Evolutionary conservation across 2,888 invertebrate species (phyloP).

Genomic region (Dastarcus helophoroides): DNA sequence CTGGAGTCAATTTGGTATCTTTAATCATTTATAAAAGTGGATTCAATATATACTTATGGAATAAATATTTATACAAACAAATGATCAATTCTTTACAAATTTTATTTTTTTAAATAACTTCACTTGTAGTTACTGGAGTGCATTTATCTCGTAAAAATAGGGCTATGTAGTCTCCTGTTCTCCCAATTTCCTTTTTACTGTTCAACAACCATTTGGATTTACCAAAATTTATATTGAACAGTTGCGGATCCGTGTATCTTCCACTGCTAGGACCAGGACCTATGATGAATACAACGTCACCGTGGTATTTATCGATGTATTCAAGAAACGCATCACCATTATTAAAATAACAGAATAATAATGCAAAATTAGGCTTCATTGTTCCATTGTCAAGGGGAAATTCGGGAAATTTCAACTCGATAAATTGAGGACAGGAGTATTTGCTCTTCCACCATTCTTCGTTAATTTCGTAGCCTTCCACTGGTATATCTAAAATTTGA

Average conservation of each 20-base stretch:
- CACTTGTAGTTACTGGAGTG: too few relatives aligned
- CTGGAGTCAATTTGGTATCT: too few relatives aligned
- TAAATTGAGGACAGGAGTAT: constrained; percentile 62
- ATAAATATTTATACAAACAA: too few relatives aligned
- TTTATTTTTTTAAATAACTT: too few relatives aligned
- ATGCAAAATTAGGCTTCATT: constrained; percentile 39
- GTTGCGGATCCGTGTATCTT: constrained; percentile 60
- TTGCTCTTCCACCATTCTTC: constrained; percentile 68
- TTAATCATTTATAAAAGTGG: too few relatives aligned
- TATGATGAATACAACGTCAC: constrained; percentile 59
- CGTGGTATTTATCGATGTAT: constrained; percentile 52
- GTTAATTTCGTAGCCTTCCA: constrained; percentile 67
- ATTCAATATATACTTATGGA: too few relatives aligned
- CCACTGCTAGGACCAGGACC: constrained; percentile 54
- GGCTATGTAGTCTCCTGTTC: constrained; percentile 53
- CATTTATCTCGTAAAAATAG: too few relatives aligned
- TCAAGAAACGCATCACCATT: constrained; percentile 54
- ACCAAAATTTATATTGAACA: constrained; percentile 47
- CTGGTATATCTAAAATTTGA: too few relatives aligned
- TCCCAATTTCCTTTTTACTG: constrained; percentile 46
- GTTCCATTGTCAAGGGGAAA: constrained; percentile 33
- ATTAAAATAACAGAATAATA: constrained; percentile 77
- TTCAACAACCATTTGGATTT: constrained; percentile 44
- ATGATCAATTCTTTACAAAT: too few relatives aligned
- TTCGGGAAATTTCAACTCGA: constrained; percentile 47